A percentile compares a stretch with the other conserved stretches of the same genome.
These are phyloP conservation scores for Volucella inanis DNA, from an alignment of 2,888 invertebrate species.

Conservation along the genomic window DNA sequence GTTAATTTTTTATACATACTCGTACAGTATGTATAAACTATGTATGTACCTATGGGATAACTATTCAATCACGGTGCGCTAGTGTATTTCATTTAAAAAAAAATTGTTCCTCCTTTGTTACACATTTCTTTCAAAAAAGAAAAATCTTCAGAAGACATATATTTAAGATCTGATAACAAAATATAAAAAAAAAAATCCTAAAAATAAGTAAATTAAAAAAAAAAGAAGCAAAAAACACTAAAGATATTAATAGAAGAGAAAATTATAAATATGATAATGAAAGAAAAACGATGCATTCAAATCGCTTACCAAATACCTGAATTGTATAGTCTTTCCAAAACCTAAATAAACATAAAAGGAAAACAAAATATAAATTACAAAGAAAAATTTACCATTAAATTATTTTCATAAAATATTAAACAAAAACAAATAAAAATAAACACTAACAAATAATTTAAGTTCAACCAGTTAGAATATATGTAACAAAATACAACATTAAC, in stretches of 20 bases:
- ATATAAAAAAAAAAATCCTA: slow-evolving; percentile 7
- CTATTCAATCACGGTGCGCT: slow-evolving; percentile 30
- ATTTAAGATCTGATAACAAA: slow-evolving; percentile 47
- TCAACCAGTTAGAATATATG: slow-evolving; percentile 22
- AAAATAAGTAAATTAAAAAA: slow-evolving; percentile 40
- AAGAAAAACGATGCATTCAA: slow-evolving; percentile 75
- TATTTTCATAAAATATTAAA: slow-evolving; percentile 73
- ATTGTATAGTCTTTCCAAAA: slow-evolving; percentile 80
- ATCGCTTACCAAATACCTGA: slow-evolving; percentile 82
- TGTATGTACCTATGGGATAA: background rate
- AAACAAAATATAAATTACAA: slow-evolving; percentile 66
- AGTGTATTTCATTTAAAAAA: slow-evolving; percentile 15
- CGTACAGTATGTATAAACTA: too few relatives aligned
- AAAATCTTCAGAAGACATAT: slow-evolving; percentile 48
- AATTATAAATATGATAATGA: slow-evolving; percentile 46
- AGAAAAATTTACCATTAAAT: slow-evolving; percentile 62
- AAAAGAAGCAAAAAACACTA: slow-evolving; percentile 40
- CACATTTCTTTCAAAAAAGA: slow-evolving; percentile 17
- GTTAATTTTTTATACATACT: too few relatives aligned
- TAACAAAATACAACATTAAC: slow-evolving; percentile 16
- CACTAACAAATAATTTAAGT: slow-evolving; percentile 62
- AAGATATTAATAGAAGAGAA: slow-evolving; percentile 58
- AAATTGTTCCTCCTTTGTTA: slow-evolving; percentile 24
- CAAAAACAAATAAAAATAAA: slow-evolving; percentile 28
- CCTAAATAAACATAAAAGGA: slow-evolving; percentile 72